phyloP scores from a whole-genome alignment of 1,140 invertebrate species.

The Schlechtendalia chinensis region DNA sequence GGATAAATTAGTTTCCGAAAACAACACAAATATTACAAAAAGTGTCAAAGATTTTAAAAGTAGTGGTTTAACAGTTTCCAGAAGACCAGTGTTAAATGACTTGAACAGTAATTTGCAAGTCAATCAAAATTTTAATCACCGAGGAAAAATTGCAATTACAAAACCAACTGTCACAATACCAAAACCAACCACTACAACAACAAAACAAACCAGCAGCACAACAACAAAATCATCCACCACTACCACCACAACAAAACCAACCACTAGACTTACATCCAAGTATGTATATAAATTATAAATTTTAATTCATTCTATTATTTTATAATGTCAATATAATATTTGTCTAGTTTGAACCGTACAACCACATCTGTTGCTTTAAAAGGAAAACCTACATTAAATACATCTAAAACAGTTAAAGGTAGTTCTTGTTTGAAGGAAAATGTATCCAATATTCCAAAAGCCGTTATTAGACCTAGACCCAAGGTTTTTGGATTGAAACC shows the following conservation, averaged over 20 bases:
- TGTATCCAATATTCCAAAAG: conserved; percentile 36
- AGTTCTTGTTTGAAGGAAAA: conserved; percentile 27
- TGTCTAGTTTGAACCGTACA: conserved; percentile 29
- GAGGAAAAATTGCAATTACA: not conserved
- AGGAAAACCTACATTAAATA: conserved; percentile 6
- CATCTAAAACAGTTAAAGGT: conserved; percentile 30
- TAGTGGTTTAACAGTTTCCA: not conserved
- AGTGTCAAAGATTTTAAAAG: conserved; percentile 25
- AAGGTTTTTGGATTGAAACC: not conserved
- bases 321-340: not conserved
- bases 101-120: conserved; percentile 22
- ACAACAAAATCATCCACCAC: not conserved
- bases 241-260: conserved; percentile 7
- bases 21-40: not conserved
- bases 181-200: not conserved
- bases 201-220: conserved; percentile 23
- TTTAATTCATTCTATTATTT: not conserved
- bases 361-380: not conserved
- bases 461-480: conserved; percentile 4
- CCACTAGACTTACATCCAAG: conserved; percentile 33
- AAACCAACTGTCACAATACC: conserved; percentile 4
- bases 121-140: conserved; percentile 35
- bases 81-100: conserved; percentile 42
- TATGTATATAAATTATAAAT: not conserved
- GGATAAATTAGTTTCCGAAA: conserved; percentile 31